Conservation (phyloP, 2,888 invertebrate species). For the Dicycla oo region DNA sequence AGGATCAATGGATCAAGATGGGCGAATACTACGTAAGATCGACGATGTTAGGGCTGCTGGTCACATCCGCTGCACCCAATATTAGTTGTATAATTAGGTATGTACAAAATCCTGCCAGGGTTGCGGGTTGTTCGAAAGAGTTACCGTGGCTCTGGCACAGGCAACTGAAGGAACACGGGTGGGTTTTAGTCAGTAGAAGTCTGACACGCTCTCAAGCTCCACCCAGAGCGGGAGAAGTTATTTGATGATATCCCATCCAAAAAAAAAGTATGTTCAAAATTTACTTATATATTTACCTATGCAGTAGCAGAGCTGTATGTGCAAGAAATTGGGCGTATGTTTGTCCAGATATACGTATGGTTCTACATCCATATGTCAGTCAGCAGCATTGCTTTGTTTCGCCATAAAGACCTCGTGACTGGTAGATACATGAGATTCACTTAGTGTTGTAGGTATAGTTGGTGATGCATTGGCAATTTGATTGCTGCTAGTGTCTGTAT, state of each 20-base stretch:
- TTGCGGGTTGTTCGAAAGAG: no score
- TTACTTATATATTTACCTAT: no score
- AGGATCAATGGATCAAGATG: constrained; percentile 82
- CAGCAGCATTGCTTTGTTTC: not conserved
- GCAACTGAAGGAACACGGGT: no score
- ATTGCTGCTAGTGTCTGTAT: not conserved
- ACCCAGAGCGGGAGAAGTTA: no score
- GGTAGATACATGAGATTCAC: not conserved
- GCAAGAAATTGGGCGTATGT: not conserved
- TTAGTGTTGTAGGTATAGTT: not conserved
- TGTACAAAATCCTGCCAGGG: constrained; percentile 55
- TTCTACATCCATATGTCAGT: not conserved
- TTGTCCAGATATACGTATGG: not conserved
- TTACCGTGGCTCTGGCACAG: no score
- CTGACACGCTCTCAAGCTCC: no score
- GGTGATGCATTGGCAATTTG: not conserved
- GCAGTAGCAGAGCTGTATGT: not conserved
- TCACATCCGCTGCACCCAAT: constrained; percentile 75
- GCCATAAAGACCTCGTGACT: not conserved
- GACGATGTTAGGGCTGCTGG: constrained; percentile 78
- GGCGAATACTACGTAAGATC: constrained; percentile 84
- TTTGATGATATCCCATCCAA: no score
- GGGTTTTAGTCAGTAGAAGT: no score
- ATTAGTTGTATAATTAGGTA: constrained; percentile 86
- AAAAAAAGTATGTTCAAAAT: no score